A percentile compares a stretch with the other conserved stretches of the same genome.
Evolutionary conservation across 2,888 invertebrate species (phyloP).

Genomic region (Cephus spinipes): DNA sequence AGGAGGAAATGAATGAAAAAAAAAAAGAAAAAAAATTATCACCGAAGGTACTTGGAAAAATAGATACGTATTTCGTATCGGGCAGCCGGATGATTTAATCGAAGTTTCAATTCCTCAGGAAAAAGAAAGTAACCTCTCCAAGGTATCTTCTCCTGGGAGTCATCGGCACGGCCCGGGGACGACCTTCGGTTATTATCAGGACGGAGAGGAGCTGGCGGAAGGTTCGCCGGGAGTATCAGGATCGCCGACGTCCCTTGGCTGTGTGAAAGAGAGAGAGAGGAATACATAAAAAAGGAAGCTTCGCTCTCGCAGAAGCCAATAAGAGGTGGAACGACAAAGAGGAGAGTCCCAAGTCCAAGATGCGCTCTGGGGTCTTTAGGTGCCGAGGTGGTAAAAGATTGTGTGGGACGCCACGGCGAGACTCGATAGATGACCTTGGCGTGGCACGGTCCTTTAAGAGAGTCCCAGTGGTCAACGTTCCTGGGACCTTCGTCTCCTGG

Average conservation of each 20-base stretch:
- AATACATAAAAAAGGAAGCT: background rate
- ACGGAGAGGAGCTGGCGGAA: background rate
- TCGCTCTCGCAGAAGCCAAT: background rate
- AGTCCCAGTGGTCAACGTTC: constrained; percentile 63
- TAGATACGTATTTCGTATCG: background rate
- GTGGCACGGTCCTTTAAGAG: constrained; percentile 50
- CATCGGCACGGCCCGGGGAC: background rate
- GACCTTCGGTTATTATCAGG: background rate
- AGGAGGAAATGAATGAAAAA: background rate
- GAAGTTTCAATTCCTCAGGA: background rate
- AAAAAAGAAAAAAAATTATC: background rate
- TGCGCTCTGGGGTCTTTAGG: background rate
- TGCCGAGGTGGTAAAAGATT: background rate
- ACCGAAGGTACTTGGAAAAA: background rate
- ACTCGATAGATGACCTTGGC: constrained; percentile 54
- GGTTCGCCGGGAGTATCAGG: background rate
- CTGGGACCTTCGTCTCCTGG: constrained; percentile 55
- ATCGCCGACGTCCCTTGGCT: background rate
- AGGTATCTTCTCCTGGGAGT: background rate
- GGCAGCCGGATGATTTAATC: background rate
- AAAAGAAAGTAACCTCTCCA: background rate
- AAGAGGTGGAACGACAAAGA: background rate
- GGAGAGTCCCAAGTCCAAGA: background rate
- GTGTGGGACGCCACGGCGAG: constrained; percentile 1
- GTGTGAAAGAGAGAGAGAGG: background rate